phyloP scores from a whole-genome alignment of 2,113 vertebrate genomes.

The Podocnemis expansa region DNA sequence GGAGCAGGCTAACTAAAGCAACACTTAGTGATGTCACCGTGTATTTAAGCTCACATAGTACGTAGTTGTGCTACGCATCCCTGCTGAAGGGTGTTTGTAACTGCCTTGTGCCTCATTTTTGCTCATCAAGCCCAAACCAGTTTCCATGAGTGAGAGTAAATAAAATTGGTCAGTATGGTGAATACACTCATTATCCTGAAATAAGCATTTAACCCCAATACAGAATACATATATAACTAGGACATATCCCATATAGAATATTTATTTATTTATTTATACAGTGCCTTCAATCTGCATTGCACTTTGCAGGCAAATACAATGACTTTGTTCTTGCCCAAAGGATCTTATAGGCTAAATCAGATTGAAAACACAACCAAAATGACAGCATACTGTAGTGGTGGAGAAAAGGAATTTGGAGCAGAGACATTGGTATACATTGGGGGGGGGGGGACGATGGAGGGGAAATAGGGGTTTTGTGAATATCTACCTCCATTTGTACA shows the following conservation, averaged over 20 bases:
- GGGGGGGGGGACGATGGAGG: no score
- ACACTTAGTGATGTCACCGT: not conserved
- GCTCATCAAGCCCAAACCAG: not conserved
- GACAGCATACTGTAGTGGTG: not conserved
- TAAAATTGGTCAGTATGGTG: not conserved
- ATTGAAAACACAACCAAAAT: conserved; percentile 6
- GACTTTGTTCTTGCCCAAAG: not conserved
- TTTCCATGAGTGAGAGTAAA: not conserved
- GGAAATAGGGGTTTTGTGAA: not conserved
- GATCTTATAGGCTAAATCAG: conserved; percentile 10
- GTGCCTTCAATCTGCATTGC: not conserved
- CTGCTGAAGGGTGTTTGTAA: not conserved
- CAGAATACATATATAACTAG: not conserved
- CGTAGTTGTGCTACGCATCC: not conserved
- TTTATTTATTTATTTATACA: conserved; percentile 25
- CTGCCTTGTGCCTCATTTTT: not conserved
- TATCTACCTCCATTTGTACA: not conserved
- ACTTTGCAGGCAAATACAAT: not conserved
- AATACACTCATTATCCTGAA: not conserved
- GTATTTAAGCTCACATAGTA: not conserved
- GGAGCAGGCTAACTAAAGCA: not conserved
- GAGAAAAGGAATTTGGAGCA: not conserved
- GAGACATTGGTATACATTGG: not conserved
- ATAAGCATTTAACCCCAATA: not conserved
- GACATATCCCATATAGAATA: not conserved